A percentile compares a stretch with the other conserved stretches of the same genome.
These are phyloP conservation scores for Galleria mellonella DNA, from an alignment of 1,140 invertebrate species.

Conservation along the genomic window DNA sequence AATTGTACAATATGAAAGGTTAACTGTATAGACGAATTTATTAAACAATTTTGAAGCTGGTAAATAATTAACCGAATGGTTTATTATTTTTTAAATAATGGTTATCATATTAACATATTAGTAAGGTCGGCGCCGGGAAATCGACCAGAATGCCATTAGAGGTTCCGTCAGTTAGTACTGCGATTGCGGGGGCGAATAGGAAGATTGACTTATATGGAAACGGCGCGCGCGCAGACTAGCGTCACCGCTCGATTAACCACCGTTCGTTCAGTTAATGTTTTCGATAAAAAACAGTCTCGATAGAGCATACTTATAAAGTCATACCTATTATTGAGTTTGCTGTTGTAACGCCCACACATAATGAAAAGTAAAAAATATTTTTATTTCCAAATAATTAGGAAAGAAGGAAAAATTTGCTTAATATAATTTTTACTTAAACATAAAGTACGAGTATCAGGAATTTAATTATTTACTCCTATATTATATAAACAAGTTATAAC, in stretches of 20 bases:
- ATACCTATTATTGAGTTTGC: conserved; percentile 41
- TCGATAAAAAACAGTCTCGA: conserved; percentile 41
- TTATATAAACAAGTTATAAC: no score
- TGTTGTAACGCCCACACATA: conserved; percentile 23
- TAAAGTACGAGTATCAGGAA: no score
- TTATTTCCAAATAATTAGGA: conserved; percentile 1
- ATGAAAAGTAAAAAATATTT: conserved; percentile 11
- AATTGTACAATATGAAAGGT: no score
- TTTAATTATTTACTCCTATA: no score
- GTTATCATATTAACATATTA: conserved; percentile 23
- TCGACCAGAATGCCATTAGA: conserved; percentile 14
- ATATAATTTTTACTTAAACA: no score
- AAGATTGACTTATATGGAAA: conserved; percentile 60
- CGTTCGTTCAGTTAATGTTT: conserved; percentile 37
- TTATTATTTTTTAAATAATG: no score
- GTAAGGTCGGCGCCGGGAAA: conserved; percentile 27
- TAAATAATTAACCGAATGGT: not conserved
- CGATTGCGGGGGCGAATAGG: conserved; percentile 58
- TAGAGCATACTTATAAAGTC: conserved; percentile 53
- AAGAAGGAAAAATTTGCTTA: no score
- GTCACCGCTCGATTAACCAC: conserved; percentile 59
- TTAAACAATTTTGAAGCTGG: no score
- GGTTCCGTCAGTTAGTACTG: conserved; percentile 30
- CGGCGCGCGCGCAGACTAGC: conserved; percentile 27
- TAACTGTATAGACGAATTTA: no score